A percentile compares a stretch with the other conserved stretches of the same genome.
These are phyloP conservation scores for Euphydryas editha DNA, from an alignment of 2,888 invertebrate genomes.

Conservation along the genomic window DNA sequence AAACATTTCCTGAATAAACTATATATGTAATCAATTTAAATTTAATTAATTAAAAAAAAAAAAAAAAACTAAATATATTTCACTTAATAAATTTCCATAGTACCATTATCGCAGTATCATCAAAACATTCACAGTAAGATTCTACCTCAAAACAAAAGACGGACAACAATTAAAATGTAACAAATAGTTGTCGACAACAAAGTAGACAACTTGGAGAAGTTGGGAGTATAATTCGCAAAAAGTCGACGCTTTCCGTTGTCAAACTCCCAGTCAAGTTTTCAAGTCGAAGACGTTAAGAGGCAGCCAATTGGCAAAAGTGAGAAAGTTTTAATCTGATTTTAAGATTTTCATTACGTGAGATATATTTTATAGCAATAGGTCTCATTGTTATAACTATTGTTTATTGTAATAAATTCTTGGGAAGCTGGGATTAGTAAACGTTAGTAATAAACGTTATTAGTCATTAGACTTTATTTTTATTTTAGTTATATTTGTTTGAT, in stretches of 20 bases:
- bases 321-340: constrained; percentile 14
- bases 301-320: not conserved
- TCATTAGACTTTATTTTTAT: too few species aligned
- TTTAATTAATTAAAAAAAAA: too few species aligned
- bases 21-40: too few species aligned
- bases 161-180: constrained; percentile 4
- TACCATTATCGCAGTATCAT: not conserved
- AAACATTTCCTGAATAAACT: too few species aligned
- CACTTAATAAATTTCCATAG: too few species aligned
- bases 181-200: constrained; percentile 6
- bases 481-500: too few species aligned
- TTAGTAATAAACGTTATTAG: not conserved
- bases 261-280: constrained; percentile 10
- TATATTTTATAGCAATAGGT: not conserved
- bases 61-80: too few species aligned
- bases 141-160: not conserved
- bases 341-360: constrained; percentile 2
- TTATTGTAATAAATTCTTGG: not conserved
- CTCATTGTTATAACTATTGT: not conserved
- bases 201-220: constrained; percentile 26
- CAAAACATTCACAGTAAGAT: not conserved
- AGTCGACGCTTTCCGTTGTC: constrained; percentile 20
- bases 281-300: constrained; percentile 6
- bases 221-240: constrained; percentile 22
- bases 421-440: not conserved